Evolutionary conservation across 2,888 invertebrate species (phyloP), one percentile per base, ranked within the genome.

Genomic region (Hypomecis punctinalis): DNA sequence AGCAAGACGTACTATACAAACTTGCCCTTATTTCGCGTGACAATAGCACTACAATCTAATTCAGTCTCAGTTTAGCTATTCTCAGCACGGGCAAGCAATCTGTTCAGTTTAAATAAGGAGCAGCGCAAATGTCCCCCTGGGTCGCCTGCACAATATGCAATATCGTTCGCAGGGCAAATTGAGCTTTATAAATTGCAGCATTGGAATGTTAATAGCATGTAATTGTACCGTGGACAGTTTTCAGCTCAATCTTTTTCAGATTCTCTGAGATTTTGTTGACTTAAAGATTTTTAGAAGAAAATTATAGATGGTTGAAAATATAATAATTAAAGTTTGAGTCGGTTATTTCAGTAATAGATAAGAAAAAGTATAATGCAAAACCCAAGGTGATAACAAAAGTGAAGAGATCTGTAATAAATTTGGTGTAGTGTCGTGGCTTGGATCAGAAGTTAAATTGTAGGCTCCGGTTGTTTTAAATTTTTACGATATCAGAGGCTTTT

Each of bases 21-120:
- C 9, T 43, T 3, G 43, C n/a, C 43, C n/a, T 11, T 43, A n/a
- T 43, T 43, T 43, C 43, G 7, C 51, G n/a, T 39, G 39, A 52
- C 37, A 39, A 52, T 39, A 52, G n/a, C 37, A 57, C n/a, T 33
- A 48, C 48, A 57, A 54, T 53, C 52, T 58, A 47, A 58, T 47
- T 37, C 52, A 37, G 57, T 46, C 33, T 45, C 42, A n/a, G 45
- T 40, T 64, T 49, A 52, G 60, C 51, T 56, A 60, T 61, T 61
- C 61, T 65, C 43, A 48, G 57, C 60, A 60, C 65, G 65, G 40
- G 53, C 56, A n/a, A 56, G 56, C 65, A 61, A 65, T 65, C 61
- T 65, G 65, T 65, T 64, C 57, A 61, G 61, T 65, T 61, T 65
- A 65, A 61, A 65, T 65, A 65, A 64, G 60, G 52, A 51, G 57